Percentiles rank a stretch among this genome's conserved stretches.
phyloP scores from a whole-genome alignment of 2,113 vertebrate species.

The Jacana jacana region DNA sequence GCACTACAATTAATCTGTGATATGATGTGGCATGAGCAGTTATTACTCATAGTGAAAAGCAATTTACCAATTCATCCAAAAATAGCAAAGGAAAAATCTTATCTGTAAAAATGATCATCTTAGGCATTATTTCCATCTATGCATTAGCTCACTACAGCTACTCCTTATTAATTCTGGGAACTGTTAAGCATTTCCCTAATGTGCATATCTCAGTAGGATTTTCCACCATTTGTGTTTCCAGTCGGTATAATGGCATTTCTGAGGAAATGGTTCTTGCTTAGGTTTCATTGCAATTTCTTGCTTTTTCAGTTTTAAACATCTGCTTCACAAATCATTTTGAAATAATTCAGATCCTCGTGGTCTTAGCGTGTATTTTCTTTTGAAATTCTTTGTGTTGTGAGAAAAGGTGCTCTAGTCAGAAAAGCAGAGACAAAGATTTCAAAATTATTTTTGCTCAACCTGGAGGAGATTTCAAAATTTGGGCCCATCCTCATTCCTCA shows the following conservation, averaged over 20 bases:
- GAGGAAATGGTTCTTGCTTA: neutral
- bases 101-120: conserved; percentile 37
- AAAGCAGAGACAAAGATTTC: neutral
- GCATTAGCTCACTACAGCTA: neutral
- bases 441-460: neutral
- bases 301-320: neutral
- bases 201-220: neutral
- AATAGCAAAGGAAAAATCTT: conserved; percentile 48
- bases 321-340: neutral
- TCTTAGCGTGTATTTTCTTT: neutral
- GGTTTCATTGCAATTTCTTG: neutral
- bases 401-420: neutral
- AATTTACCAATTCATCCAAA: conserved; percentile 56
- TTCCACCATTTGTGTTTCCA: neutral
- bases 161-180: conserved; percentile 28
- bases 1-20: conserved; percentile 44
- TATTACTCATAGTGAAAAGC: conserved; percentile 55
- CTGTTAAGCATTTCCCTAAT: neutral
- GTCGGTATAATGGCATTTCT: neutral
- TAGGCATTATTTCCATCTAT: conserved; percentile 18
- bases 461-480: neutral
- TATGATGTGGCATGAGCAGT: conserved; percentile 11
- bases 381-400: neutral
- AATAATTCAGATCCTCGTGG: neutral
- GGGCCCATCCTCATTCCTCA: neutral